These are phyloP conservation scores for Apamea epomidion DNA, from an alignment of 2,888 invertebrate genomes.

Conservation along the genomic window DNA sequence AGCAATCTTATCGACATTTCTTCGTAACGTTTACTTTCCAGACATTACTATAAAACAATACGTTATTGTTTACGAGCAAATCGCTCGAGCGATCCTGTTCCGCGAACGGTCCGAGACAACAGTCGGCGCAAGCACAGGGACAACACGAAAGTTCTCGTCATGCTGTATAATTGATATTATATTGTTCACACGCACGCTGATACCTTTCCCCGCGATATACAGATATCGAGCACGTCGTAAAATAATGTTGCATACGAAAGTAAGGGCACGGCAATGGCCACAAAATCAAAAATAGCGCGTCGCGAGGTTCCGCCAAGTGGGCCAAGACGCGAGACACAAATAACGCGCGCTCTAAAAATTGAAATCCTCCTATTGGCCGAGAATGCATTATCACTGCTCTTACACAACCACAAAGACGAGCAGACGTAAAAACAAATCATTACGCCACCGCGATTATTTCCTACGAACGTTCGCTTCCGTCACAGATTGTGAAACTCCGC, in stretches of 20 bases:
- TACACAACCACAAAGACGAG: slow-evolving; percentile 70
- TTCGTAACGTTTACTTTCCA: slow-evolving; percentile 78
- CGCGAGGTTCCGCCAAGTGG: slow-evolving; percentile 82
- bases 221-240: slow-evolving; percentile 61
- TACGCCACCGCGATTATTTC: slow-evolving; percentile 70
- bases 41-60: slow-evolving; percentile 77
- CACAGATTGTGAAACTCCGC: slow-evolving; percentile 57
- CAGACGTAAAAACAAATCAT: slow-evolving; percentile 69
- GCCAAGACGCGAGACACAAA: slow-evolving; percentile 78
- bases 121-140: slow-evolving; percentile 55
- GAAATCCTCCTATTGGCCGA: slow-evolving; percentile 72
- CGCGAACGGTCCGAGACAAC: slow-evolving; percentile 52
- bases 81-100: slow-evolving; percentile 69
- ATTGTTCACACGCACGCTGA: slow-evolving; percentile 68
- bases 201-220: slow-evolving; percentile 67
- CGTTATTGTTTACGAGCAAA: slow-evolving; percentile 78
- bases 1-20: slow-evolving; percentile 80
- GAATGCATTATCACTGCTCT: slow-evolving; percentile 72
- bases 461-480: slow-evolving; percentile 67
- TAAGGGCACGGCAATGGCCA: slow-evolving; percentile 83
- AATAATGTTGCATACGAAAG: slow-evolving; percentile 65
- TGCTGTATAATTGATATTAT: slow-evolving; percentile 70
- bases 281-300: slow-evolving; percentile 82
- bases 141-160: slow-evolving; percentile 71
- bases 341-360: slow-evolving; percentile 75